phyloP scores from a whole-genome alignment of 2,888 invertebrate genomes.

The Dorcus hopei region DNA sequence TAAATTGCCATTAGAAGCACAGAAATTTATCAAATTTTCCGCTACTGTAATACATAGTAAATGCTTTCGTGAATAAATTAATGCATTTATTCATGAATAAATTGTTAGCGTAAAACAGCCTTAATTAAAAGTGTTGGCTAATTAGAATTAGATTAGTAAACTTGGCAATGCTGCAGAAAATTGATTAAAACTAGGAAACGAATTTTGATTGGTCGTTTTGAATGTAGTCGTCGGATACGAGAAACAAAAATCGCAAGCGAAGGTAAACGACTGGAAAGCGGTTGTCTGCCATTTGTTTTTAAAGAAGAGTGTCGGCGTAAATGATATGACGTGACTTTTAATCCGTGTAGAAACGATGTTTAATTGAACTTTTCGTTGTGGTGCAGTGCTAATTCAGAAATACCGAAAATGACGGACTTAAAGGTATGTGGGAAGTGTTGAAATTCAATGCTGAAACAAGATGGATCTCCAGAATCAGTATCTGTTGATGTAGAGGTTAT shows the following conservation, averaged over 20 bases:
- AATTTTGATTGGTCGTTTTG: constrained; percentile 6
- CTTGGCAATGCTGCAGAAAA: too few species aligned
- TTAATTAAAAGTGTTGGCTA: too few species aligned
- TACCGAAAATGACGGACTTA: constrained; percentile 5
- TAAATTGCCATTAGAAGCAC: too few species aligned
- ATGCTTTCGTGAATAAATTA: too few species aligned
- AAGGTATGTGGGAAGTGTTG: constrained; percentile 3
- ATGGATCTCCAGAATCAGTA: too few species aligned
- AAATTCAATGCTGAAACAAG: not conserved
- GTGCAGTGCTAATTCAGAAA: not conserved
- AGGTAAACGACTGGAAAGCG: constrained; percentile 9
- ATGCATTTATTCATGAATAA: too few species aligned
- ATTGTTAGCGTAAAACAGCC: too few species aligned
- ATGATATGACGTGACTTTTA: not conserved
- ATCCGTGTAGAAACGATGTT: not conserved
- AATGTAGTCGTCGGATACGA: constrained; percentile 8
- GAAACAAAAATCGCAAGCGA: constrained; percentile 7
- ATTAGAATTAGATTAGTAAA: too few species aligned
- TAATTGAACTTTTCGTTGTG: not conserved
- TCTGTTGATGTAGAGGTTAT: too few species aligned
- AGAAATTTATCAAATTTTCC: too few species aligned
- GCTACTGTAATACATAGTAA: too few species aligned
- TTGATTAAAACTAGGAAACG: too few species aligned
- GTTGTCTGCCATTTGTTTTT: constrained; percentile 12
- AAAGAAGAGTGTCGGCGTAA: not conserved